Percentiles rank a stretch among this genome's conserved stretches.
These are phyloP conservation scores for Coregonus suidteri DNA, from an alignment of 2,797 vertebrate species.

Conservation along the genomic window DNA sequence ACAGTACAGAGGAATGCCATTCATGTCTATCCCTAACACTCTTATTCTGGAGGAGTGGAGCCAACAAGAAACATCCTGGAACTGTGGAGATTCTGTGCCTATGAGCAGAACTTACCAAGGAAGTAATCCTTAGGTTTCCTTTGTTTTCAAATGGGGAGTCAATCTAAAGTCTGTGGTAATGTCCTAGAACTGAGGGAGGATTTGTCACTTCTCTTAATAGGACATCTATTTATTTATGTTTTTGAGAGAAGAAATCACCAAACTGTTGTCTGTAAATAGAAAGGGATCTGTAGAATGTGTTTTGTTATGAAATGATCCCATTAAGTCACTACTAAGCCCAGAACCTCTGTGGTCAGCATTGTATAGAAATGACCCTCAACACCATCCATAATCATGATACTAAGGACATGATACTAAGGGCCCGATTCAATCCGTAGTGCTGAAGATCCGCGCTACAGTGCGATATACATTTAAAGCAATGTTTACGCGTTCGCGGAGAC, in stretches of 20 bases:
- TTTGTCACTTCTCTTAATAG: conserved; percentile 1
- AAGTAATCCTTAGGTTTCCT: background rate
- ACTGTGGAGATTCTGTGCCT: background rate
- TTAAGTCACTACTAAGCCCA: conserved; percentile 37
- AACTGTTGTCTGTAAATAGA: conserved; percentile 45
- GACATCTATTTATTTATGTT: conserved; percentile 10
- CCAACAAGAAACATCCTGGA: background rate
- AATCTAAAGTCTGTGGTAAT: background rate
- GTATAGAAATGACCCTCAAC: background rate
- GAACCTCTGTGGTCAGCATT: conserved; percentile 12
- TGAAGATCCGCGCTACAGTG: no score
- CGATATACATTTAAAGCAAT: no score
- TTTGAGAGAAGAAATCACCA: conserved; percentile 47
- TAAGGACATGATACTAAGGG: background rate
- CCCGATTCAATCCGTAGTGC: no score
- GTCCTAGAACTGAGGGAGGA: conserved; percentile 17
- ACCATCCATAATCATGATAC: background rate
- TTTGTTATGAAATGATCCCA: conserved; percentile 56
- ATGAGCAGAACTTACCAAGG: background rate
- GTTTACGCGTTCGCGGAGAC: no score
- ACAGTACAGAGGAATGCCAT: background rate
- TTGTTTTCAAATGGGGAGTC: background rate
- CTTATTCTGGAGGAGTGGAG: background rate
- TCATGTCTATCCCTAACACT: background rate
- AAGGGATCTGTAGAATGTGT: conserved; percentile 67